Evolutionary conservation across 2,888 invertebrate species (phyloP), one percentile per base, ranked within the genome.

Genomic region (Pollenia angustigena): DNA sequence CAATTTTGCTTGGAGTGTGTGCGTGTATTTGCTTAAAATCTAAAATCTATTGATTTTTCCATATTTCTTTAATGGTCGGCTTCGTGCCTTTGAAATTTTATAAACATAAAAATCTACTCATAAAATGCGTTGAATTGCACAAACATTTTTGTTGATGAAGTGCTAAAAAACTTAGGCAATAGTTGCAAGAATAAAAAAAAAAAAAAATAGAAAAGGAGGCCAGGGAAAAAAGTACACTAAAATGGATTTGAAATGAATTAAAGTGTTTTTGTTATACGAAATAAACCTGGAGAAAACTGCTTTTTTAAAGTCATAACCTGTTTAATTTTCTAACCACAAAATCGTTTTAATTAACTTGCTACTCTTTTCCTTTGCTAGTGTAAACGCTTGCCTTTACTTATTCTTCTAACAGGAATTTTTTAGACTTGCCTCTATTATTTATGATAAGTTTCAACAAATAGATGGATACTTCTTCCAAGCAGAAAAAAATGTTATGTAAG

Each of bases 71-170:
- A 58, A 32, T 60, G 54, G 76, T 82, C 84, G 84, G 84, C 79
- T 69, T 80, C 12, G 1, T 48, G 11, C 40, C 79, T 82, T 85
- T 85, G 74, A 79, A 74, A 69, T 75, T 74, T 74, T 74, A 60
- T 69, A 68, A 85, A 85, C 79, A 80, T 69, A 75, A 85, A 80
- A 85, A 80, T 85, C 46, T 80, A 85, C 84, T 85, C 79, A 84
- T 79, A 84, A 84, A 84, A 81, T 85, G 69, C 81, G 68, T 75
- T 69, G 75, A 80, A 74, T 75, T 81, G 74, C 74, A 60, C 74
- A 75, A 80, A 75, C 62, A 74, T 76, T 71, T 76, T 69, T 58
- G 48, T 60, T 85, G 81, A 81, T 78, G 81, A 85, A 85, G 81
- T 81, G 81, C 71, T 85, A 78, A 78, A 85, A 81, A 68, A 50